These are phyloP conservation scores for Noctuana brunneofusca DNA, from an alignment of 2,888 invertebrate genomes.

Conservation along the genomic window DNA sequence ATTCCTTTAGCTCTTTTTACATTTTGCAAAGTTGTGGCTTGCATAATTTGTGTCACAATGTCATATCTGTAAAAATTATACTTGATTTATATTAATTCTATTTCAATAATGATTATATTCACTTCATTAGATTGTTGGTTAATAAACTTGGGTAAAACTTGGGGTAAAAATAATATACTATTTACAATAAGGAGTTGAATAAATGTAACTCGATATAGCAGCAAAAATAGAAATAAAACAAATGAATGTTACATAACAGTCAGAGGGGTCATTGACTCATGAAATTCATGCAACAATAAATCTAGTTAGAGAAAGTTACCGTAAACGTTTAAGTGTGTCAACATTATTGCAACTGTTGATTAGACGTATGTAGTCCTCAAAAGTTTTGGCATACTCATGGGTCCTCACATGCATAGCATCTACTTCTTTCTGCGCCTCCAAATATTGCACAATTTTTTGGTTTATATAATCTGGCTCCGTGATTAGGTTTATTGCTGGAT, in stretches of 20 bases:
- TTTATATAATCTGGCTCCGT: conserved; percentile 97
- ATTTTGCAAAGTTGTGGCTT: conserved; percentile 95
- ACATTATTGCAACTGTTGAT: conserved; percentile 91
- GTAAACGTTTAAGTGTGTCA: conserved; percentile 91
- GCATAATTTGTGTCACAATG: conserved; percentile 96
- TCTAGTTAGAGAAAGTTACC: conserved; percentile 68
- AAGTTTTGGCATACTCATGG: conserved; percentile 94
- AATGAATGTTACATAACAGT: not conserved
- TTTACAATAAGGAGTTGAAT: too few relatives aligned
- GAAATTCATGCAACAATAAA: conserved; percentile 27
- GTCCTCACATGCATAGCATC: conserved; percentile 91
- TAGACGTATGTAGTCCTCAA: conserved; percentile 93
- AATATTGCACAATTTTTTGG: conserved; percentile 91
- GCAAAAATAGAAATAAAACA: too few relatives aligned
- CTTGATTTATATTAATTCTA: not conserved
- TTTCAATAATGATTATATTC: not conserved
- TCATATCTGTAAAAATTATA: conserved; percentile 84
- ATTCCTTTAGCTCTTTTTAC: conserved; percentile 92
- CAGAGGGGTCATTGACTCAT: not conserved
- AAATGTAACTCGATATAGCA: too few relatives aligned
- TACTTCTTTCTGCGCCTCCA: conserved; percentile 90
- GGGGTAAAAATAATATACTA: too few relatives aligned
- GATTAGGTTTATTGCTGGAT: conserved; percentile 91
- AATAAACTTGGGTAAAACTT: too few relatives aligned
- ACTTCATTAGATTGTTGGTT: too few relatives aligned